A percentile compares a stretch with the other conserved stretches of the same genome.
These are phyloP conservation scores for Herpailurus yagouaroundi DNA, from an alignment of 2,113 vertebrate genomes.

Conservation along the genomic window DNA sequence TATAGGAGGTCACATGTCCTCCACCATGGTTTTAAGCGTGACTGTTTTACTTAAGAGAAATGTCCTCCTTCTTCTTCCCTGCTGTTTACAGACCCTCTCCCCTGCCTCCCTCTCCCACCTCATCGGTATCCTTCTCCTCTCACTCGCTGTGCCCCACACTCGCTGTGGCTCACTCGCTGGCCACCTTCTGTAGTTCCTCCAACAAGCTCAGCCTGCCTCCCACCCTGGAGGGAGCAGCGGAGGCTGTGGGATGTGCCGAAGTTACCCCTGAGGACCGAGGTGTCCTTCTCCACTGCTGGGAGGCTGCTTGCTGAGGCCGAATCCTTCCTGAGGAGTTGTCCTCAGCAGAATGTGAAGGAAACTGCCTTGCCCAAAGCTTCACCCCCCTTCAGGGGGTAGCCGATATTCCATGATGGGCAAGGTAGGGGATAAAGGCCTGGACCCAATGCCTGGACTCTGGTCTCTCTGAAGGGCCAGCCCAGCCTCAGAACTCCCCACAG, in stretches of 20 bases:
- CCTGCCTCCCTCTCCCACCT: neutral
- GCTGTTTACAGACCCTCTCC: too few species aligned
- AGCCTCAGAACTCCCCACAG: neutral
- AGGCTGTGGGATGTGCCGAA: neutral
- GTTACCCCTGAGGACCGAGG: neutral
- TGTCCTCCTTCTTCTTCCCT: neutral
- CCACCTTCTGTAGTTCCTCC: neutral
- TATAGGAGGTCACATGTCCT: neutral
- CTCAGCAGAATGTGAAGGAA: neutral
- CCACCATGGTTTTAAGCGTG: neutral
- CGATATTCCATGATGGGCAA: neutral
- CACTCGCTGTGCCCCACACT: neutral
- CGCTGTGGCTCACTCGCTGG: fast-evolving
- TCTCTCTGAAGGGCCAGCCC: neutral
- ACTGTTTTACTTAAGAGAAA: neutral
- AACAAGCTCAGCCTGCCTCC: neutral
- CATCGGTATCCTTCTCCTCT: neutral
- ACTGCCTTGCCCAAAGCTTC: neutral
- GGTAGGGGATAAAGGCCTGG: neutral
- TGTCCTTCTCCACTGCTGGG: neutral
- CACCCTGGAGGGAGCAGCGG: neutral
- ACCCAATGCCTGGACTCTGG: too few species aligned
- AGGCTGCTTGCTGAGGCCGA: neutral
- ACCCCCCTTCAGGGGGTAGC: neutral
- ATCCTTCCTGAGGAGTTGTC: too few species aligned